phyloP scores from a whole-genome alignment of 2,113 vertebrate genomes.

The Pogonocichla stellata region DNA sequence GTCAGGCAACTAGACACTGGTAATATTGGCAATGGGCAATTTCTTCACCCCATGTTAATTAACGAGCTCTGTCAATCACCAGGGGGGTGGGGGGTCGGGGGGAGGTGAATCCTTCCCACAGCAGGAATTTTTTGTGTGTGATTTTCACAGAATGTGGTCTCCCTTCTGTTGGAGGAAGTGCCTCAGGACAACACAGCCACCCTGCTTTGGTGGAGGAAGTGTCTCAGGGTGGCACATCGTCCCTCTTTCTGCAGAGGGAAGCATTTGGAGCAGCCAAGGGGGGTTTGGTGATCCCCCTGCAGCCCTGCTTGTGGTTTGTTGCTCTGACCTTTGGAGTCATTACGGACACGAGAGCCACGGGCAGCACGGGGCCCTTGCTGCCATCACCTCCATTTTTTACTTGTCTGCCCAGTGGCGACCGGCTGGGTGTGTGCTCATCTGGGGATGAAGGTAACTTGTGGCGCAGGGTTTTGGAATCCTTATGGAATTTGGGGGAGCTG shows the following conservation, averaged over 20 bases:
- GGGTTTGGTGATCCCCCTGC: not conserved
- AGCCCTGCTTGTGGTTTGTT: fast-evolving
- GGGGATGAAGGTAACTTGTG: not conserved
- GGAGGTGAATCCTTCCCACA: not conserved
- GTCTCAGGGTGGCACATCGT: not conserved
- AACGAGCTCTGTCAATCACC: fast-evolving
- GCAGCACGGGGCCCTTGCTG: fast-evolving
- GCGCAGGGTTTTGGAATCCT: not conserved
- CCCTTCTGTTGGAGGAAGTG: not conserved
- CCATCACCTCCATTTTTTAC: not conserved
- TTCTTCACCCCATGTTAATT: not conserved
- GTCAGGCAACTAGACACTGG: not conserved
- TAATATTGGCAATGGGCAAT: fast-evolving
- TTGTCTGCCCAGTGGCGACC: not conserved
- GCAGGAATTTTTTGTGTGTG: fast-evolving
- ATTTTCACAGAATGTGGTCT: not conserved
- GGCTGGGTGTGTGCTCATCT: not conserved
- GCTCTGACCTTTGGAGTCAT: not conserved
- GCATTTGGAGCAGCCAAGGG: not conserved
- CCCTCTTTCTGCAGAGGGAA: fast-evolving
- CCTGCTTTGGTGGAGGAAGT: not conserved
- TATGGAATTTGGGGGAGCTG: not conserved
- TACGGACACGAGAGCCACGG: not conserved
- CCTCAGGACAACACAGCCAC: not conserved
- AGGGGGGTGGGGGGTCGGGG: fast-evolving